Evolutionary conservation across 64 coral and sea anemone species (phyloP), one percentile per base, ranked within the genome.

Genomic region (Astreopora myriophthalma): DNA sequence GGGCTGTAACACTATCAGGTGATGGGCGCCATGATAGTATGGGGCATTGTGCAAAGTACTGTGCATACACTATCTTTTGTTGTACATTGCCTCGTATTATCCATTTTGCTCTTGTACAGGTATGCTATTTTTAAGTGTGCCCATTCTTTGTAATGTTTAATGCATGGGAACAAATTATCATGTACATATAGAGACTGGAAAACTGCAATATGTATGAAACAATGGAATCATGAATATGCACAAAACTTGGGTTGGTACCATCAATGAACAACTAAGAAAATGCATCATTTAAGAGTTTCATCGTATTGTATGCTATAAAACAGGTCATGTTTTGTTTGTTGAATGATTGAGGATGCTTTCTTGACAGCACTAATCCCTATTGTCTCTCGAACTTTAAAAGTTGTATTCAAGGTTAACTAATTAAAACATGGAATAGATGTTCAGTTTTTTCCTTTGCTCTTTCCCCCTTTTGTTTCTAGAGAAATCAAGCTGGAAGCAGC

Each of bases 21-120:
- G 84, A 86, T 29, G 64, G 69, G 55, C 13, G 86, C 40, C 86
- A 88, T 34, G 70, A 88, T 19, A 74, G 69, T 16, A 88, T 88
- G 70, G 86, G 69, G 0, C 86, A 88, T 71, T 74, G 32, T 75
- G 86, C 86, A 14, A 87, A 87, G 71, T 87, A 87, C 11, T 42
- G 85, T 72, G 67, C 67, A 73, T 87, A 73, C 46, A 72, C 67
- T 6, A 87, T 87, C 68, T 35, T 85, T 23, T 85, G 63, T 37
- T 85, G 58, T 34, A 39, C 85, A 75, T 44, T n/a, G 8, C 19
- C 19, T 20, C 4, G 37, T 20, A 46, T 75, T 16, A 75, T 75
- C n/a, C 73, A 75, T 36, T 75, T 75, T 75, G 73, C 73, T 44
- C 73, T 75, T 75, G 38, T 75, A 39, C 37, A 75, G 73, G 73